Evolutionary conservation across 2,113 vertebrate genomes (phyloP).

Genomic region (Pavo muticus): DNA sequence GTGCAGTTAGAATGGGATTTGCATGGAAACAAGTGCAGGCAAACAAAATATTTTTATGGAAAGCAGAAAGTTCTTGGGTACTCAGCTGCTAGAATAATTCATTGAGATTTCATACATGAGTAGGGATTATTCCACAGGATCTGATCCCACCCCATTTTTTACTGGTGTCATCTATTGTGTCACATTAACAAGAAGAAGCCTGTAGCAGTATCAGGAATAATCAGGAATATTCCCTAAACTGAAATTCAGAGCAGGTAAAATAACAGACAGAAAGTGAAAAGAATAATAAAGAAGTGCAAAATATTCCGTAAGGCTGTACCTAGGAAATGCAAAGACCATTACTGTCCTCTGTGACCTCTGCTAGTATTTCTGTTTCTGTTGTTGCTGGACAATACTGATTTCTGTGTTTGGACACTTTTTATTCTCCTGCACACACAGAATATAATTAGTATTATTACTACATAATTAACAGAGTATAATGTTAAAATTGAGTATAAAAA

Average conservation of each 20-base stretch:
- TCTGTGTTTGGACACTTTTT: not conserved
- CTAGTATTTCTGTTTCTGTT: not conserved
- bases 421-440: not conserved
- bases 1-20: not conserved
- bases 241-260: not conserved
- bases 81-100: not conserved
- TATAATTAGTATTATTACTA: not conserved
- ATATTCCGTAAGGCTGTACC: not conserved
- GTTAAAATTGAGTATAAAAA: not conserved
- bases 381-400: not conserved
- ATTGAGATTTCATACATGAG: not conserved
- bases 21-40: not conserved
- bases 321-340: not conserved
- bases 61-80: not conserved
- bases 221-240: not conserved
- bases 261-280: not conserved
- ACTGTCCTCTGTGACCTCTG: not conserved
- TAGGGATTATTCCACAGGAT: not conserved
- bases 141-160: not conserved
- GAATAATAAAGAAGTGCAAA: not conserved
- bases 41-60: not conserved
- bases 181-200: not conserved
- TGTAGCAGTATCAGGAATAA: not conserved
- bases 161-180: not conserved
- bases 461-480: not conserved